Evolutionary conservation across 2,113 vertebrate genomes (phyloP).

Genomic region (Pachyramphus minor): DNA sequence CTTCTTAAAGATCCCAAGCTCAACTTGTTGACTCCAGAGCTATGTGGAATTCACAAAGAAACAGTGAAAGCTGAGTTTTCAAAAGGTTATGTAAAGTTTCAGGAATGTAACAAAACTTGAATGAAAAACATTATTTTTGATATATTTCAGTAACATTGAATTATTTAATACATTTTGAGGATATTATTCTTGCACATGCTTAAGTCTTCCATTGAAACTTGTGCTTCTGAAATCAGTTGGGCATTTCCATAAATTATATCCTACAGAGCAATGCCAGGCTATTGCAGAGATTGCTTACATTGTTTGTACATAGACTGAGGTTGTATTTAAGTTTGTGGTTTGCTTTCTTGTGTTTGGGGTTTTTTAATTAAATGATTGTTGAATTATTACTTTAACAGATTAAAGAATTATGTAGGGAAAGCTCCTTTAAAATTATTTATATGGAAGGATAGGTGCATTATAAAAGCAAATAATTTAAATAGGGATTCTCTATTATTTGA

Average conservation of each 20-base stretch:
- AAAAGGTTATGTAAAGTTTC: neutral
- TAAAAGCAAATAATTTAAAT: neutral
- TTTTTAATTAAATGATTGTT: neutral
- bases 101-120: neutral
- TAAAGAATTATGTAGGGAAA: neutral
- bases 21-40: neutral
- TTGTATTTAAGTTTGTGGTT: neutral
- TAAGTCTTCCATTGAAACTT: neutral
- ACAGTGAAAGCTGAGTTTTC: neutral
- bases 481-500: neutral
- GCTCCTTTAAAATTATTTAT: neutral
- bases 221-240: neutral
- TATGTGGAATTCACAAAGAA: neutral
- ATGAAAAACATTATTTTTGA: neutral
- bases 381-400: neutral
- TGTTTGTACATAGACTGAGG: neutral
- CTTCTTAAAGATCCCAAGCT: neutral
- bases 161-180: neutral
- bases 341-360: neutral
- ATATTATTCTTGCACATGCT: neutral
- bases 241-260: neutral
- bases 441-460: neutral
- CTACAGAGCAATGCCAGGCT: neutral
- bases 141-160: neutral
- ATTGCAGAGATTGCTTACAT: neutral